Conservation (phyloP, 2,113 vertebrate genomes). For the Nothoprocta pentlandii region DNA sequence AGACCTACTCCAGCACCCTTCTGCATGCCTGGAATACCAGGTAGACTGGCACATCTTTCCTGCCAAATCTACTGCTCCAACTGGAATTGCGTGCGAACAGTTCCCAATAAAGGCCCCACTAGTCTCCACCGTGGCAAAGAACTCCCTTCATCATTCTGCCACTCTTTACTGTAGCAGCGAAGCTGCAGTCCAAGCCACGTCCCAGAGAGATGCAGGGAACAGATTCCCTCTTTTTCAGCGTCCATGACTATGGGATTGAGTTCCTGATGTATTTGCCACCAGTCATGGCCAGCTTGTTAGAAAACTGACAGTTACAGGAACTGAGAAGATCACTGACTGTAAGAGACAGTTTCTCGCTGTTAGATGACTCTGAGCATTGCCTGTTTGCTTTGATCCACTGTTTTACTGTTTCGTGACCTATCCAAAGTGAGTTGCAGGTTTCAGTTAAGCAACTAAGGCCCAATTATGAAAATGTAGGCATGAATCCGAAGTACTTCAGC, state of each 20-base stretch:
- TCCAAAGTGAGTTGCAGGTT: not conserved
- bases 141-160: not conserved
- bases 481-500: not conserved
- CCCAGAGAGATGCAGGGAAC: accelerated
- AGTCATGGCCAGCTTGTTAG: not conserved
- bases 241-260: not conserved
- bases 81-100: not conserved
- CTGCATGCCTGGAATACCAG: not conserved
- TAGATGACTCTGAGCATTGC: not conserved
- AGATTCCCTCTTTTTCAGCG: not conserved
- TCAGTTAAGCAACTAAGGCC: not conserved
- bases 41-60: not conserved
- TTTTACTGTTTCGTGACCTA: not conserved
- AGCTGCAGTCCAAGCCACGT: not conserved
- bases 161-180: not conserved
- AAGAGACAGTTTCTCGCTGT: not conserved
- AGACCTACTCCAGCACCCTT: slow-evolving; percentile 7
- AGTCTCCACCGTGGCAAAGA: not conserved
- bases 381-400: not conserved
- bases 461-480: not conserved
- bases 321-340: not conserved
- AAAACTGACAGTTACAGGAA: not conserved
- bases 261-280: not conserved
- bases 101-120: not conserved
- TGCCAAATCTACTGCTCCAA: not conserved